These are phyloP conservation scores for Calliphora vomitoria DNA, from an alignment of 2,888 invertebrate species.

Conservation along the genomic window DNA sequence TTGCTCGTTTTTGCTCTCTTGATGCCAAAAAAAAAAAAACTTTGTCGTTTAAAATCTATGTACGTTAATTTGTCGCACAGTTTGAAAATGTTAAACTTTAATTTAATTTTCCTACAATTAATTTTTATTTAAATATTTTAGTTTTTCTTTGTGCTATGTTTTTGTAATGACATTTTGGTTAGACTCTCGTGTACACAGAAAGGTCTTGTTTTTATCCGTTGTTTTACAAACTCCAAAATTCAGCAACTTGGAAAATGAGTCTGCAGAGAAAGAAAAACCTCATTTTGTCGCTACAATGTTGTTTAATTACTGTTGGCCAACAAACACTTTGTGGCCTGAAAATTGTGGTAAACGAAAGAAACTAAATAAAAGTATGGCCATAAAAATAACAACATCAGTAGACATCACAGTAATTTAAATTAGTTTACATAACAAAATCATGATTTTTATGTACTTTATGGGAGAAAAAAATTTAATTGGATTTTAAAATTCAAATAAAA, in stretches of 20 bases:
- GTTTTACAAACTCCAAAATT: constrained; percentile 41
- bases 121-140: constrained; percentile 46
- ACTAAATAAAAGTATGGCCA: constrained; percentile 23
- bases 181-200: background rate
- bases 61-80: background rate
- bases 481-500: constrained; percentile 33
- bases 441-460: constrained; percentile 35
- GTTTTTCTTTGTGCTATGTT: background rate
- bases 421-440: constrained; percentile 66
- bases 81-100: constrained; percentile 37
- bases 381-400: constrained; percentile 49
- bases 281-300: constrained; percentile 73
- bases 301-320: constrained; percentile 72
- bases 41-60: background rate
- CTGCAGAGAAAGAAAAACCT: constrained; percentile 49
- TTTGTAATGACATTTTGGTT: constrained; percentile 27
- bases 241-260: constrained; percentile 64
- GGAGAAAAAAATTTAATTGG: constrained; percentile 25
- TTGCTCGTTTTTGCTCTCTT: background rate
- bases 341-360: constrained; percentile 53
- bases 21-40: constrained; percentile 1
- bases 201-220: constrained; percentile 1
- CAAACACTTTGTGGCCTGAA: constrained; percentile 71
- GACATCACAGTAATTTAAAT: constrained; percentile 66
- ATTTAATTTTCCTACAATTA: constrained; percentile 52